Evolutionary conservation across 2,888 invertebrate species (phyloP), one percentile per base, ranked within the genome.

Genomic region (Drosophila flavopinicola): DNA sequence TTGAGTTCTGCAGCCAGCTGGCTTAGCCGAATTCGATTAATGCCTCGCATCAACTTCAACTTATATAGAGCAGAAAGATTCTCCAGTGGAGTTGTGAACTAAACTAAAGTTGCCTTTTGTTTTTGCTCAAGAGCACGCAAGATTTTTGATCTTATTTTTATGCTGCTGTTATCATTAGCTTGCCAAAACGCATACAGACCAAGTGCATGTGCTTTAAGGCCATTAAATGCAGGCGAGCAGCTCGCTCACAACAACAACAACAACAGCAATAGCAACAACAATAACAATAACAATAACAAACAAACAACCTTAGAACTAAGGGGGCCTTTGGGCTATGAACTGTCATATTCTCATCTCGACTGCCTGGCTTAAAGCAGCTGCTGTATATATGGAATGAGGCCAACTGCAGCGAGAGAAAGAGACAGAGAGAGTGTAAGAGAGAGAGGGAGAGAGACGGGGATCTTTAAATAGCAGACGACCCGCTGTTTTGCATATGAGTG

Each of bases 401-500:
- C 78, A 79, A 60, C 65, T 63, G 59, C 76, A 67, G 38, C 5
- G 2, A 30, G 10, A 30, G 6, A 6, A 1, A 13, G 17, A 15
- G n/a, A 7, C 5, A 24, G 6, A 10, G 9, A 20, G n/a, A 20
- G 51, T n/a, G n/a, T n/a, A n/a, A n/a, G n/a, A n/a, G n/a, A 67
- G 38, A 11, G 2, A 30, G 10, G 11, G 6, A 6, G 3, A 13
- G 17, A 15, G n/a, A 7, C 5, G 13, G 6, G 6, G 9, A 20
- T 57, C 78, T 78, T 85, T 78, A 85, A 78, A 82, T 64, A 82
- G 66, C 51, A 51, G 59, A 63, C 68, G 65, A 52, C 78, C 78
- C 65, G 83, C 78, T 75, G 78, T 42, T 84, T 69, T 60, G 59
- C 57, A 64, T 69, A 59, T 56, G 48, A 59, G 13, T 20, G 20